Base-by-base conservation (phyloP, 1,140 invertebrate genomes). In the Bacillus rossius region DNA sequence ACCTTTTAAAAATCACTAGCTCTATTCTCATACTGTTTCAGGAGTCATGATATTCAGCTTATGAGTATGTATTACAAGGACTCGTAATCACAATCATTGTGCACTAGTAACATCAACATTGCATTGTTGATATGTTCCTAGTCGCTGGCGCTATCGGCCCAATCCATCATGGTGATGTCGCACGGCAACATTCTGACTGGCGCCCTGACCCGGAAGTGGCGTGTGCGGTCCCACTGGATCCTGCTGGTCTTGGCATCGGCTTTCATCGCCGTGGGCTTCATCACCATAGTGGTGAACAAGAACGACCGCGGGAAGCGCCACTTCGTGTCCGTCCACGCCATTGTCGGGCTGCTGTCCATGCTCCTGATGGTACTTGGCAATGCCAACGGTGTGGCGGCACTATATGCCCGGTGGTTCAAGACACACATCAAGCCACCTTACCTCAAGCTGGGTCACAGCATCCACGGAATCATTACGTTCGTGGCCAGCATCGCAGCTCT, bases 201-300 rank as follows among this genome's bases (percentile, higher is more conserved):
- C 7, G 19, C 25, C 8, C 37, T n/a, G 8, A 25, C 14, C 2
- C 25, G 52, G 3, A 3, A 34, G 2, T 3, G 41, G 14, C 25
- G 37, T 14, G n/a, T 37, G 2, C 25, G n/a, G 22, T 16, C 17
- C 17, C 52, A 54, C 37, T 54, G 34, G 34, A 54, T 54, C 16
- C 25, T 54, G 0, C 19, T 40, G 16, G 17, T 13, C 22, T 0
- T 17, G 8, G 52, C 52, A 13, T 29, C 52, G 4, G 19, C 17
- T 16, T 54, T 25, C 37, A 54, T 41, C 14, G 8, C 41, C 8
- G 34, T 22, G 2, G 25, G 52, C 17, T 54, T 54, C n/a, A 14
- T 40, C 8, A 29, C 17, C 3, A 54, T 54, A 17, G 17, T 54
- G 17, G 14, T 54, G 10, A 42, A 54, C 52, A 54, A 54, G 22